phyloP scores from a whole-genome alignment of 2,113 vertebrate genomes.

The Gasterosteus nipponicus region DNA sequence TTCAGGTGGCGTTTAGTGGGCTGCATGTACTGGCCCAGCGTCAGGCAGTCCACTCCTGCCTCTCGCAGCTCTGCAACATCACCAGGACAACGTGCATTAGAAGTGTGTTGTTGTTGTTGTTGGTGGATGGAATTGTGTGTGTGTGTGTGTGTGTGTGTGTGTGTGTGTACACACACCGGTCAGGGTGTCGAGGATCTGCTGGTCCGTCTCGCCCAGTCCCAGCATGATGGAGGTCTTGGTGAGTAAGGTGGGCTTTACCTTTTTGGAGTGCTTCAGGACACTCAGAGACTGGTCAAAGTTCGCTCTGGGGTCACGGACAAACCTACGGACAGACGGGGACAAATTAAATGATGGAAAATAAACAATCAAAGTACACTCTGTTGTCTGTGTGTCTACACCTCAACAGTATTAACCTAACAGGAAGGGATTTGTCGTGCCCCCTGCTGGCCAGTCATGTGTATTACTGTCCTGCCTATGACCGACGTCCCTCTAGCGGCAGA shows the following conservation, averaged over 20 bases:
- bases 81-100: conserved; percentile 9
- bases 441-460: conserved; percentile 55
- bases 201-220: conserved; percentile 91
- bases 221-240: conserved; percentile 98
- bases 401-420: not conserved
- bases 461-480: not conserved
- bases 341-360: not conserved
- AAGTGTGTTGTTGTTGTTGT: not conserved
- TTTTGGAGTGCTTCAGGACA: conserved; percentile 89
- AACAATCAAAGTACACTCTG: not conserved
- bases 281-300: conserved; percentile 91
- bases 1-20: conserved; percentile 97
- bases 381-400: not conserved
- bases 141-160: not conserved
- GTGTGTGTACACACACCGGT: conserved; percentile 76
- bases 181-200: conserved; percentile 86
- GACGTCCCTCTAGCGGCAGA: conserved; percentile 24
- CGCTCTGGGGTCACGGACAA: conserved; percentile 92
- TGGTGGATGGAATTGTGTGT: not conserved
- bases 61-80: conserved; percentile 86
- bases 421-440: conserved; percentile 28
- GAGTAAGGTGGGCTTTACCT: conserved; percentile 84
- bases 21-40: conserved; percentile 98
- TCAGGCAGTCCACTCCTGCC: conserved; percentile 92
- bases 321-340: conserved; percentile 72